Conservation (phyloP, 2,797 vertebrate genomes). For the Cossypha dichroa region DNA sequence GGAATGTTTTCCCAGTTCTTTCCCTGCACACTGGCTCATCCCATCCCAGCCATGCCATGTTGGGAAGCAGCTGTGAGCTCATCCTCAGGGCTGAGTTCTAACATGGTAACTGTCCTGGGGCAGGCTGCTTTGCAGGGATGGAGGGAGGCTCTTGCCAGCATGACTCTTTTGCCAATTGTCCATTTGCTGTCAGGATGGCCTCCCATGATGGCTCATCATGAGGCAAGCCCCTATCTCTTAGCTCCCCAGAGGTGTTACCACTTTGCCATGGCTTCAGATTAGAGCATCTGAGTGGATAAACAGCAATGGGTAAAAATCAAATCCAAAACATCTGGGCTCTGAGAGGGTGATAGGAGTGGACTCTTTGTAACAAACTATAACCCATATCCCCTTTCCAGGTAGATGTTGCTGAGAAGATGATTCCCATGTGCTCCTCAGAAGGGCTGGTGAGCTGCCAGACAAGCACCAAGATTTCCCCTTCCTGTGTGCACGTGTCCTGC, state of each 20-base stretch:
- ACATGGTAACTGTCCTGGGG: rapidly evolving
- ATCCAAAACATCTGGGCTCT: background rate
- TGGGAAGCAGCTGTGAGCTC: background rate
- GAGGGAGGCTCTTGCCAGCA: background rate
- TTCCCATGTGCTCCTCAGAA: background rate
- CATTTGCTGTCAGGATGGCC: background rate
- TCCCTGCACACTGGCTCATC: rapidly evolving
- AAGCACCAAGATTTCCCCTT: background rate
- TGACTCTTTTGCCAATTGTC: background rate
- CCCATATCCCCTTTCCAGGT: background rate
- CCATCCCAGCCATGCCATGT: background rate
- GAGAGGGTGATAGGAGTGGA: background rate
- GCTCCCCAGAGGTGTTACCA: background rate
- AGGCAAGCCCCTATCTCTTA: background rate
- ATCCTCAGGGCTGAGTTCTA: background rate
- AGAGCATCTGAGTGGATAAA: background rate
- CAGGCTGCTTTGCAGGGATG: background rate
- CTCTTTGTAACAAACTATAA: background rate
- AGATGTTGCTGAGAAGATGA: background rate
- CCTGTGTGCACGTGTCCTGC: background rate
- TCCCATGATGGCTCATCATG: background rate
- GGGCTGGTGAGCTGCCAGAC: background rate
- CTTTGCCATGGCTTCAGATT: background rate
- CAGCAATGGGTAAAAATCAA: background rate
- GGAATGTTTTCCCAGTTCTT: background rate